Conservation (phyloP, 2,113 vertebrate species). For the Rhipidura dahli region DNA sequence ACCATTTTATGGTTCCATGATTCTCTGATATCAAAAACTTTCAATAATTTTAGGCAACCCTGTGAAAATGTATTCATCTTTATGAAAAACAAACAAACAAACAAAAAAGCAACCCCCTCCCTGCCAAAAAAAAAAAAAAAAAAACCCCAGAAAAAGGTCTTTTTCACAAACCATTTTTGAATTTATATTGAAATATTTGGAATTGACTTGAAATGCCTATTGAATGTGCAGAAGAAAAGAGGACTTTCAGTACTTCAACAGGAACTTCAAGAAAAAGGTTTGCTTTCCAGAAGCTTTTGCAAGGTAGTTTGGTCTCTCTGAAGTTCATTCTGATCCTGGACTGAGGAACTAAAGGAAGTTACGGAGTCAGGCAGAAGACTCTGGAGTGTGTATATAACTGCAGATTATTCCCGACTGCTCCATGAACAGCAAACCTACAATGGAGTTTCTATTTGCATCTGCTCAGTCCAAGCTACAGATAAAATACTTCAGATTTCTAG, state of each 20-base stretch:
- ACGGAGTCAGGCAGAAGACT: not conserved
- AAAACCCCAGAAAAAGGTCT: not conserved
- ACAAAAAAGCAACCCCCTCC: fast-evolving
- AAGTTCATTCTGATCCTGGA: not conserved
- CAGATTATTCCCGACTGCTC: not conserved
- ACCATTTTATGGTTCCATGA: not conserved
- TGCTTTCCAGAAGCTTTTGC: not conserved
- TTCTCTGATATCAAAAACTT: not conserved
- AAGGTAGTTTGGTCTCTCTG: not conserved
- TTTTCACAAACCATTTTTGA: not conserved
- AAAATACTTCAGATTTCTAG: not conserved
- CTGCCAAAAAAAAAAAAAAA: not conserved
- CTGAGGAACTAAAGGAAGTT: not conserved
- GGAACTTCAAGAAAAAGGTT: not conserved
- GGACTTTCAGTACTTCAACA: not conserved
- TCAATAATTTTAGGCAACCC: not conserved
- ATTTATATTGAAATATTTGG: not conserved
- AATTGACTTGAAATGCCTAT: not conserved
- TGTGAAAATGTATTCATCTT: not conserved
- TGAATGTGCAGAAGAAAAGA: not conserved
- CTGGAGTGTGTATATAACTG: not conserved
- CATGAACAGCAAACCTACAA: not conserved
- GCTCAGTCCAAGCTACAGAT: not conserved
- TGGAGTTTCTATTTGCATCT: not conserved
- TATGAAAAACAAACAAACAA: not conserved